Evolutionary conservation across 2,888 invertebrate genomes (phyloP), one percentile per base, ranked within the genome.

Genomic region (Disparrhopalites patrizii): DNA sequence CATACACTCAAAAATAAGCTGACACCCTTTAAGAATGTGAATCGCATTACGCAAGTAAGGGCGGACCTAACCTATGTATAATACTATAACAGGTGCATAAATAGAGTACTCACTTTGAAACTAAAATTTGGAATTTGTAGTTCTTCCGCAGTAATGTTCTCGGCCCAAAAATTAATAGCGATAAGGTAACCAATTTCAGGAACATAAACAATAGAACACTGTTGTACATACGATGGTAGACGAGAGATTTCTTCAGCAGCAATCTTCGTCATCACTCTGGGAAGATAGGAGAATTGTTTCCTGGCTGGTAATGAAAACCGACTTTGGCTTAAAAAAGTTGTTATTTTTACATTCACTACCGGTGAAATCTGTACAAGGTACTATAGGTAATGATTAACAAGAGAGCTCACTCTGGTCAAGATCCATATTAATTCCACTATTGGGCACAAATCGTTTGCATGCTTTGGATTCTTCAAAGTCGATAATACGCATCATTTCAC

Each of bases 181-280:
- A 93, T 81, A 68, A 93, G 80, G 79, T 90, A 91, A 0, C 93
- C 90, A 69, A 90, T 82, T 78, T 89, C 87, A 0, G 89, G 88
- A 77, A 89, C 82, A 77, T 87, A 88, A 61, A 87, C 78, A 79
- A 89, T 85, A 18, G 83, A 83, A 76, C 88, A 89, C 74, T 85
- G 84, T 60, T 67, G 13, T 15, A 72, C 65, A 36, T 55, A 64
- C 3, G n/a, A 23, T 7, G 73, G 72, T 18, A 72, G 62, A 0
- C 31, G 23, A 13, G n/a, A 0, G 25, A 75, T 62, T 60, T 73
- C 74, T 58, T 73, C 70, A 25, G 57, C 43, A 1, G 70, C 69
- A 13, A 73, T 70, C 13, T 68, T 58, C 3, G 69, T 52, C 70
- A 73, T 69, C 7, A 73, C 62, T 28, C 71, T 66, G 2, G 73